Evolutionary conservation across 2,888 invertebrate species (phyloP).

Genomic region (Agriotes lineatus): DNA sequence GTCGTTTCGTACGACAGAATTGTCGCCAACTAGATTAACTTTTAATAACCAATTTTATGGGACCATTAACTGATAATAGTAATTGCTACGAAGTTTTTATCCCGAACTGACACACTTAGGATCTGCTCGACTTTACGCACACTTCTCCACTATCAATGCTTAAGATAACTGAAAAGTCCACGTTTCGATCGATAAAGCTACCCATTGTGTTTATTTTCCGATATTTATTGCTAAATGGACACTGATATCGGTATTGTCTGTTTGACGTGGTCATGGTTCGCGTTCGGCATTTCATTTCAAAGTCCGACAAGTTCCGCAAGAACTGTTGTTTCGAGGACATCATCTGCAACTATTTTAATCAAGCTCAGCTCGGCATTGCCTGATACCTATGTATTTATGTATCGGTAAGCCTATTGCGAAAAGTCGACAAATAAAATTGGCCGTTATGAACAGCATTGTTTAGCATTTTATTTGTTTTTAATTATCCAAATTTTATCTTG

Average conservation of each 20-base stretch:
- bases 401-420: background rate
- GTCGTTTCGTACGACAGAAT: too few species aligned
- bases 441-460: too few species aligned
- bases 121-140: background rate
- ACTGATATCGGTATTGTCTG: background rate
- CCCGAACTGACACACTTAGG: background rate
- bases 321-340: conserved; percentile 3
- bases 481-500: too few species aligned
- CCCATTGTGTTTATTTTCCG: background rate
- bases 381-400: background rate
- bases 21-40: too few species aligned
- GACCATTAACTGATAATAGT: too few species aligned
- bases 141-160: background rate
- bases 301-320: background rate
- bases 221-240: background rate
- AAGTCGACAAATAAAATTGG: too few species aligned
- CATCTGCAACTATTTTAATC: background rate
- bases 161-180: background rate
- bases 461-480: too few species aligned
- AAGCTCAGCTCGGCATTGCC: background rate
- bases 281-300: background rate
- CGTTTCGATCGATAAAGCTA: conserved; percentile 6
- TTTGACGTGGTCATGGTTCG: background rate
- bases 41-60: too few species aligned
- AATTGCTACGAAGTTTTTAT: too few species aligned